Evolutionary conservation across 2,888 invertebrate species (phyloP), one percentile per base, ranked within the genome.

Genomic region (Cryptocephalus moraei): DNA sequence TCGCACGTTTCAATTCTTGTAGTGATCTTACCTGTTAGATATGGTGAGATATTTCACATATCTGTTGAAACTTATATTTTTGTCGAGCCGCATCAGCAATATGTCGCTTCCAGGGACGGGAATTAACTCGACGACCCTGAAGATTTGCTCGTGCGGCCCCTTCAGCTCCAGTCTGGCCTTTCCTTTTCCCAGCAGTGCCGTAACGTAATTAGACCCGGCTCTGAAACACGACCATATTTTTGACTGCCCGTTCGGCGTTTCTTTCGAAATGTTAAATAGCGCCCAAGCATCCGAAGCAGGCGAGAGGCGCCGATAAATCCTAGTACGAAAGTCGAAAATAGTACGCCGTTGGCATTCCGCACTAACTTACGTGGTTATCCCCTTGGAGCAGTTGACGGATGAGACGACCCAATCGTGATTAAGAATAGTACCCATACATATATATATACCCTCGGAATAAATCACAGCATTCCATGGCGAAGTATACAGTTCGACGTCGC

Each of bases 391-490:
- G 10, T 65, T 57, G 9, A 60, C 50, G 31, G 71, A 70, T 4
- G 75, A 69, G 48, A 88, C 62, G 45, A 87, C 73, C 85, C 87
- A 87, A 12, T 78, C 69, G 2, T 72, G 62, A 54, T 82, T 78
- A 39, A 90, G 64, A 46, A 90, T 69, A 33, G 82, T 75, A 6
- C 86, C 88, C 40, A 81, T 75, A 61, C 89, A 88, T 58, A 71
- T 77, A 52, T 82, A 82, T 48, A 71, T 65, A 2, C 90, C 89
- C 61, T 88, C 80, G 1, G 77, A 72, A 65, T 79, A 85, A 44
- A 91, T 72, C 57, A 83, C 81, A 0, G 81, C 86, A 59, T 81
- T 70, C 89, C 89, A 90, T 0, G 87, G 85, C 76, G 81, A 80
- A 49, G 69, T 56, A 56, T 72, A 71, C 32, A 65, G 59, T 32